These are phyloP conservation scores for Hyposoter dolosus DNA, from an alignment of 2,888 invertebrate species.

Conservation along the genomic window DNA sequence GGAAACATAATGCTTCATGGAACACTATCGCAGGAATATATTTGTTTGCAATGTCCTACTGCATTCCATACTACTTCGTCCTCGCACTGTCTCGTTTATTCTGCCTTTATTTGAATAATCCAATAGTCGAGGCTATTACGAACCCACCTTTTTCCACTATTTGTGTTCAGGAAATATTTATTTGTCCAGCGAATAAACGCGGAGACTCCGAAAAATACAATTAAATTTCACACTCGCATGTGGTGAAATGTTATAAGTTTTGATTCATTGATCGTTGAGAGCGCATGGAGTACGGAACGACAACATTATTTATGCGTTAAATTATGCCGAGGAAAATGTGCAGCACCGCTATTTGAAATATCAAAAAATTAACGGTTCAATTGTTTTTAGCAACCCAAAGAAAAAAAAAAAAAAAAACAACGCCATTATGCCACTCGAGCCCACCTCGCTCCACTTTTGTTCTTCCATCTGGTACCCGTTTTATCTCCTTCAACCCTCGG, in stretches of 20 bases:
- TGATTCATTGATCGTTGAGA: background rate
- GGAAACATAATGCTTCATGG: slow-evolving; percentile 10
- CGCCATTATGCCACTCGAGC: background rate
- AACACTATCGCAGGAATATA: slow-evolving; percentile 14
- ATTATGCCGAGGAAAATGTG: background rate
- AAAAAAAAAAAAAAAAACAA: background rate
- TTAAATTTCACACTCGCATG: background rate
- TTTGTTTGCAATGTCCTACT: slow-evolving; percentile 18
- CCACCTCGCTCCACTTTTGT: background rate
- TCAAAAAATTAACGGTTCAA: background rate
- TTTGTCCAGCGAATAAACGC: background rate
- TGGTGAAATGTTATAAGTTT: background rate
- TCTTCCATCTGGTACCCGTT: slow-evolving; percentile 19
- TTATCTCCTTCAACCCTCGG: slow-evolving; percentile 48
- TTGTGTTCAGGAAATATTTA: background rate
- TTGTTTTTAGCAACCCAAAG: background rate
- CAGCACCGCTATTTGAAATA: background rate
- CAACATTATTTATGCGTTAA: background rate
- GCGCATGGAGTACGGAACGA: background rate
- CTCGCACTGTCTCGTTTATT: background rate
- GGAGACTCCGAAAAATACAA: background rate
- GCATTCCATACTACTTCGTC: background rate
- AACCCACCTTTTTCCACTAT: background rate
- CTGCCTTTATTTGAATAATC: slow-evolving; percentile 6
- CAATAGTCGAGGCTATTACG: slow-evolving; percentile 6